Conservation (phyloP, 2,888 invertebrate genomes). For the Cristatella mucedo region DNA sequence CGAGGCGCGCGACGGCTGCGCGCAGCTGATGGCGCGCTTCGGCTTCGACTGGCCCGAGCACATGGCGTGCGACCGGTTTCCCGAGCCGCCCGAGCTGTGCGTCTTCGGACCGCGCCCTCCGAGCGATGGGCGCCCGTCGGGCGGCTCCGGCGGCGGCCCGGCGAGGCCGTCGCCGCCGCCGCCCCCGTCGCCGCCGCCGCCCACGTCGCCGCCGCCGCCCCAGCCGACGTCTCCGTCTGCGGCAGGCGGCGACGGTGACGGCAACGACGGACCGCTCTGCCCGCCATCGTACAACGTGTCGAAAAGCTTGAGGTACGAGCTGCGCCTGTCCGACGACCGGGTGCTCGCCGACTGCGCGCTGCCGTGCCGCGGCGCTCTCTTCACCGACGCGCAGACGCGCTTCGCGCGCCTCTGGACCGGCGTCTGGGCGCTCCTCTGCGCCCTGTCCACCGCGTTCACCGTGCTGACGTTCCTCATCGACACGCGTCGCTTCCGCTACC, state of each 20-base stretch:
- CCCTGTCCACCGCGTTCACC: constrained; percentile 70
- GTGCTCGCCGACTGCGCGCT: constrained; percentile 44
- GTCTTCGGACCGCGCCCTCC: no score
- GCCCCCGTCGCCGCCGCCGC: no score
- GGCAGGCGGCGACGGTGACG: no score
- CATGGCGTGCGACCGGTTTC: constrained; percentile 70
- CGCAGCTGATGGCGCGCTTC: constrained; percentile 64
- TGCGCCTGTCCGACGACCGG: constrained; percentile 14
- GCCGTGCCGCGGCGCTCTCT: constrained; percentile 83
- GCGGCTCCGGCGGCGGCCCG: no score
- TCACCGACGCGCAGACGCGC: constrained; percentile 59
- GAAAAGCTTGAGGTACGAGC: no score
- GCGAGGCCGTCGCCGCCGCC: no score
- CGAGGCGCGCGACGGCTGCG: constrained; percentile 72
- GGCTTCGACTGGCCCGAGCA: constrained; percentile 76
- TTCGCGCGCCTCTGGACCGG: constrained; percentile 82
- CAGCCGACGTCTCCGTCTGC: no score
- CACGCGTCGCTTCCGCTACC: constrained; percentile 84
- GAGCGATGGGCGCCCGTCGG: no score
- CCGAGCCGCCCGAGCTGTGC: constrained; percentile 45
- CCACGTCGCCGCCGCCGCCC: no score
- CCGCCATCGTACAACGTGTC: no score
- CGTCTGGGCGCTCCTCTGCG: constrained; percentile 75
- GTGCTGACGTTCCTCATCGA: constrained; percentile 73
- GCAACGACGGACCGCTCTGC: no score